A percentile compares a stretch with the other conserved stretches of the same genome.
Conservation (phyloP, 2,113 vertebrate genomes). For the Mormoops blainvillei region DNA sequence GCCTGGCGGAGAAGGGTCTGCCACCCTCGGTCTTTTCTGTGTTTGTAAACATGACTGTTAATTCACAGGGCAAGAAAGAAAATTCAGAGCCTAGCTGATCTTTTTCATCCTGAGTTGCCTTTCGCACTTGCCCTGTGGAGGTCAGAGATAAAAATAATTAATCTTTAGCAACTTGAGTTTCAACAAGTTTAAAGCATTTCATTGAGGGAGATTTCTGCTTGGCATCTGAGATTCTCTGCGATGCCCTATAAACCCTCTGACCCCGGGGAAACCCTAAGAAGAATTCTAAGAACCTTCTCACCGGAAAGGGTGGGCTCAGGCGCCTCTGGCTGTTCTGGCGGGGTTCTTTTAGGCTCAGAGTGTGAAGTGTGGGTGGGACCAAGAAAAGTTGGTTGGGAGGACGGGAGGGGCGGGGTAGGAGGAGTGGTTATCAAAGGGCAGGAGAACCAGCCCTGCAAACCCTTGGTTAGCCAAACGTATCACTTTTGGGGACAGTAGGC, state of each 20-base stretch:
- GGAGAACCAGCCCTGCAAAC: not conserved
- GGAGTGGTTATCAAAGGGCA: not conserved
- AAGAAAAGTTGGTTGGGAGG: not conserved
- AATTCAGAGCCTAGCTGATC: not conserved
- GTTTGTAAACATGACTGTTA: not conserved
- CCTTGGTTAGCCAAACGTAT: not conserved
- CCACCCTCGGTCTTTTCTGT: not conserved
- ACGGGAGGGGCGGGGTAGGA: not conserved
- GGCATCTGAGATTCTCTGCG: not conserved
- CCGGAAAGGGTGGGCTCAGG: conserved; percentile 30
- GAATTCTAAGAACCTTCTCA: conserved; percentile 51
- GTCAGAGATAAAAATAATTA: not conserved
- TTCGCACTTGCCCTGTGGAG: not conserved
- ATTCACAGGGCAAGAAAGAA: not conserved
- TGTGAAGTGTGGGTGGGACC: conserved; percentile 16
- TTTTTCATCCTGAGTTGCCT: not conserved
- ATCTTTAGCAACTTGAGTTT: not conserved
- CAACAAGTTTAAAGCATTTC: not conserved
- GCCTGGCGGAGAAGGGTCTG: not conserved
- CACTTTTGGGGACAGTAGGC: not conserved
- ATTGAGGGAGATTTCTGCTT: not conserved
- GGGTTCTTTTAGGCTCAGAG: not conserved
- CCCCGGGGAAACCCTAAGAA: not conserved
- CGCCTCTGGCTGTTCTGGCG: not conserved
- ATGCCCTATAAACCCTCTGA: not conserved